Evolutionary conservation across 2,113 vertebrate genomes (phyloP).

Genomic region (Aplodontia rufa): DNA sequence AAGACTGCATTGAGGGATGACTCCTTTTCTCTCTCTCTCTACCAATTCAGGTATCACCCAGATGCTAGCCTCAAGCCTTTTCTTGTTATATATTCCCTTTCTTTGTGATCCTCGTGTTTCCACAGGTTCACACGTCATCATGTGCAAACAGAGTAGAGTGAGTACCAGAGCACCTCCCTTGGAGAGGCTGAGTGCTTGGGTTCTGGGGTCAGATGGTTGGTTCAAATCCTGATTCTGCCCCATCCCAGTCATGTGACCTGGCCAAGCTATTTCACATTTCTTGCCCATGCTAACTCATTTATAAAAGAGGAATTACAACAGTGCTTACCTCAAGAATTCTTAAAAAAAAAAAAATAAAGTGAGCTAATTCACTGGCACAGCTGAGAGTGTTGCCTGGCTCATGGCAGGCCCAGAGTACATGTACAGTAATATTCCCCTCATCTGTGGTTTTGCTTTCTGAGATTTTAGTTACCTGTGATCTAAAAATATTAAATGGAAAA

Average conservation of each 20-base stretch:
- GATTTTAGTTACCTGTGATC: too few relatives aligned
- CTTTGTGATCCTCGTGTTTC: neutral
- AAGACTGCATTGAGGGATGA: neutral
- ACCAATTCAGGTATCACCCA: neutral
- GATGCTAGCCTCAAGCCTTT: neutral
- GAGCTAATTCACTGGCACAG: too few relatives aligned
- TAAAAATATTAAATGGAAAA: too few relatives aligned
- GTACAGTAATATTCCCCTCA: neutral
- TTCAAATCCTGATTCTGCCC: neutral
- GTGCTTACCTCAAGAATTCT: fast-evolving
- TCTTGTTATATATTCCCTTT: neutral
- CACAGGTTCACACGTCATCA: neutral
- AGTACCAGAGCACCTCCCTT: neutral
- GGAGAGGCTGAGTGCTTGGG: neutral
- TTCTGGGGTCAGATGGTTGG: neutral
- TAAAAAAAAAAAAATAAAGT: neutral
- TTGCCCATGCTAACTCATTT: neutral
- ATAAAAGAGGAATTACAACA: neutral
- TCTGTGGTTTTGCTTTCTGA: too few relatives aligned
- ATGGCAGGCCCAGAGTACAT: too few relatives aligned
- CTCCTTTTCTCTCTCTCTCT: neutral
- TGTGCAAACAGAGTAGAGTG: fast-evolving
- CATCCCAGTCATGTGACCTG: neutral
- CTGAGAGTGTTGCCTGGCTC: neutral
- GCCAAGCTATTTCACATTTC: neutral